Conservation (phyloP, 2,888 invertebrate genomes). For the Steinernema carpocapsae region DNA sequence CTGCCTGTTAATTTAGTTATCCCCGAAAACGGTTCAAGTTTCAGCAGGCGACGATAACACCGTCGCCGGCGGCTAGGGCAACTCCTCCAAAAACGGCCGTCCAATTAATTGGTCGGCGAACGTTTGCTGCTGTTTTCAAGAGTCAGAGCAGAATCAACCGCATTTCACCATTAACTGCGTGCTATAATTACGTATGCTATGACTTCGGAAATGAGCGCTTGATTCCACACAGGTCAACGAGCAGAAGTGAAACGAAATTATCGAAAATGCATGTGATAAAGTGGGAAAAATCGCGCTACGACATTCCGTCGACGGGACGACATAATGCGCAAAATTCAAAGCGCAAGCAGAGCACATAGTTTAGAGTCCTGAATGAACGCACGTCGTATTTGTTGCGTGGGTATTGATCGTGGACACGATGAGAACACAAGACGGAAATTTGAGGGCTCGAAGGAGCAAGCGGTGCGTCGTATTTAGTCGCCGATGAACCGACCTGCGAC, state of each 20-base stretch:
- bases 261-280: neutral
- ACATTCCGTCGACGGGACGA: too few species aligned
- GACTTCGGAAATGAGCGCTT: neutral
- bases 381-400: constrained; percentile 29
- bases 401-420: constrained; percentile 20
- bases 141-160: constrained; percentile 25
- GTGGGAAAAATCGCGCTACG: neutral
- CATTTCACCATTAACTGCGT: neutral
- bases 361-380: constrained; percentile 6
- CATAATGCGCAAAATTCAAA: too few species aligned
- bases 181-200: neutral
- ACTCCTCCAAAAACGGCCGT: neutral
- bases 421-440: constrained; percentile 4
- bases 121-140: neutral
- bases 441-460: neutral
- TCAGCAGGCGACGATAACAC: neutral
- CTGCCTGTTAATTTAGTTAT: neutral
- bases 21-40: neutral
- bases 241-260: neutral
- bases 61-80: neutral
- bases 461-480: neutral
- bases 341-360: constrained; percentile 25
- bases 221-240: neutral
- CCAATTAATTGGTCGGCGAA: neutral
- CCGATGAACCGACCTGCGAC: too few species aligned